Percentiles rank a stretch among this genome's conserved stretches.
phyloP scores from a whole-genome alignment of 2,113 vertebrate species.

The Sminthopsis crassicaudata region DNA sequence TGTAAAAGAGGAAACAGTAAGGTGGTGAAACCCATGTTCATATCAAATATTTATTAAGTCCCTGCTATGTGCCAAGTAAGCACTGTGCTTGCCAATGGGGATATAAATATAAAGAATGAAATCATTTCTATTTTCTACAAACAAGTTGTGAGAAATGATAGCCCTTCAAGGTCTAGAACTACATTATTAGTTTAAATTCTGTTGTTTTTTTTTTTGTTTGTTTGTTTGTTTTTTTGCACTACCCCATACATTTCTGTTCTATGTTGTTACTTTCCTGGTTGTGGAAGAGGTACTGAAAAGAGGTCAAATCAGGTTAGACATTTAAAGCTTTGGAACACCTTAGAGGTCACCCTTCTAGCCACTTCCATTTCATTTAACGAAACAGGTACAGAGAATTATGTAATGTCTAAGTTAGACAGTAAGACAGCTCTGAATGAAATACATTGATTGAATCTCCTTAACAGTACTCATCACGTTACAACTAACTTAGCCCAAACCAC shows the following conservation, averaged over 20 bases:
- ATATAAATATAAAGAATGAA: not conserved
- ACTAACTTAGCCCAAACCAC: not conserved
- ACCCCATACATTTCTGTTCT: not conserved
- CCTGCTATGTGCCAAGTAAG: not conserved
- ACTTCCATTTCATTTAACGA: not conserved
- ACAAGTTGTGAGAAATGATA: not conserved
- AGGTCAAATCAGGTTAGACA: not conserved
- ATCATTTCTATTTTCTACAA: not conserved
- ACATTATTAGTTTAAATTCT: not conserved
- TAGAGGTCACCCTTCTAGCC: not conserved
- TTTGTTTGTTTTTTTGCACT: not conserved
- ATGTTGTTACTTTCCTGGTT: not conserved
- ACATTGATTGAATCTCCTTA: not conserved
- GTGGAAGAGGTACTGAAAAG: not conserved
- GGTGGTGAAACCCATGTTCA: not conserved
- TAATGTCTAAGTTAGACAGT: not conserved
- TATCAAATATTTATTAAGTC: not conserved
- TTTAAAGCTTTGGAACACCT: not conserved
- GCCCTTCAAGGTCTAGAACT: too few species aligned
- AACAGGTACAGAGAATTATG: not conserved
- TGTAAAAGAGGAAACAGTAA: not conserved
- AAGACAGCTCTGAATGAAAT: not conserved
- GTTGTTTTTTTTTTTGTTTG: not conserved
- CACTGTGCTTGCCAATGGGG: not conserved
- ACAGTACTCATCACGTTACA: not conserved